Percentiles rank a stretch among this genome's conserved stretches.
These are phyloP conservation scores for Eledona agricola DNA, from an alignment of 2,888 invertebrate species.

Conservation along the genomic window DNA sequence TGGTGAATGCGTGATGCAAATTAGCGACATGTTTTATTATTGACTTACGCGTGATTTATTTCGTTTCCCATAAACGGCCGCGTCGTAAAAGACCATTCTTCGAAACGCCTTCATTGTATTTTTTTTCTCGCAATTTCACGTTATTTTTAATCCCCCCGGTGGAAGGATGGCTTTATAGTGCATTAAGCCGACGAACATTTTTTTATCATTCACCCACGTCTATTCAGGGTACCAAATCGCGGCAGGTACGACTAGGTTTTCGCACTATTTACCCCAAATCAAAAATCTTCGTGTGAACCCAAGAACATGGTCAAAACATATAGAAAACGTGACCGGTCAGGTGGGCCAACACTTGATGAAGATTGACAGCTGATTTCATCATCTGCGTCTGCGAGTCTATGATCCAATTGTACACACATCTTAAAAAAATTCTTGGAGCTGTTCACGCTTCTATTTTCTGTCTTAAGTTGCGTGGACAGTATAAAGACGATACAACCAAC, in stretches of 20 bases:
- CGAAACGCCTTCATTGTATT: slow-evolving; percentile 43
- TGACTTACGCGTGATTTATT: slow-evolving; percentile 52
- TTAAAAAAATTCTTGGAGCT: no score
- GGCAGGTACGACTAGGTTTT: slow-evolving; percentile 34
- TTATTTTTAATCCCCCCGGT: slow-evolving; percentile 28
- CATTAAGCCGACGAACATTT: slow-evolving; percentile 42
- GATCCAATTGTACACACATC: no score
- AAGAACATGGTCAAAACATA: not conserved
- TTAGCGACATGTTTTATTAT: slow-evolving; percentile 54
- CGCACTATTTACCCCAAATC: slow-evolving; percentile 40
- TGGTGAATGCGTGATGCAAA: slow-evolving; percentile 60
- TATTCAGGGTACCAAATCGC: slow-evolving; percentile 30
- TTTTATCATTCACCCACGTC: slow-evolving; percentile 40
- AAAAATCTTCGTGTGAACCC: slow-evolving; percentile 33
- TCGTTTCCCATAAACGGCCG: slow-evolving; percentile 52
- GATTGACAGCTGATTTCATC: no score
- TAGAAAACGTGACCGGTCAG: not conserved
- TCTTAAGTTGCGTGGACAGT: no score
- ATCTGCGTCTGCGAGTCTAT: no score
- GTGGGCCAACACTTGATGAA: no score
- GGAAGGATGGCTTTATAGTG: slow-evolving; percentile 41
- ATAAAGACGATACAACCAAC: no score
- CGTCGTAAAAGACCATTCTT: slow-evolving; percentile 52
- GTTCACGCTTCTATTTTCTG: no score
- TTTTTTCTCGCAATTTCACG: slow-evolving; percentile 33